Percentiles rank a stretch among this genome's conserved stretches.
Evolutionary conservation across 1,140 invertebrate species (phyloP).

Genomic region (Neodiprion lecontei): DNA sequence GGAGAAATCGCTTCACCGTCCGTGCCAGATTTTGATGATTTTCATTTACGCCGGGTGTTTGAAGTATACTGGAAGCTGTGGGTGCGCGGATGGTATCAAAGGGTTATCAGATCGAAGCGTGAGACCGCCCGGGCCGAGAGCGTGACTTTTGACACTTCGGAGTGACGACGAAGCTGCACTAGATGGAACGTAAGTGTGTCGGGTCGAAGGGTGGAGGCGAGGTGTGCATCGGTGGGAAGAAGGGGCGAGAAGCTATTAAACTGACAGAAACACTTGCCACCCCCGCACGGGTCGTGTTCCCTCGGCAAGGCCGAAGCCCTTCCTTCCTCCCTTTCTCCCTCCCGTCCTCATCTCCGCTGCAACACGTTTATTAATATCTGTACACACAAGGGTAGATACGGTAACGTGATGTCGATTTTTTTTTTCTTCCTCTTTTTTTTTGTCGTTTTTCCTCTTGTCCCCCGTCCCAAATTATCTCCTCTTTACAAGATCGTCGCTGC

Average conservation of each 20-base stretch:
- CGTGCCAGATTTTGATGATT: too few relatives aligned
- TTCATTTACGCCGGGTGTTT: not conserved
- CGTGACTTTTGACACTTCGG: conserved; percentile 57
- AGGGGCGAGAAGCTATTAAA: conserved; percentile 61
- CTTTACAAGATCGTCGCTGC: conserved; percentile 29
- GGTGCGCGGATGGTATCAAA: conserved; percentile 45
- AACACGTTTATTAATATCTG: conserved; percentile 59
- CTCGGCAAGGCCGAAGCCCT: conserved; percentile 41
- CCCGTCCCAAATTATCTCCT: conserved; percentile 55
- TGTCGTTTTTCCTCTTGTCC: conserved; percentile 26
- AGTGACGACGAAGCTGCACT: conserved; percentile 54
- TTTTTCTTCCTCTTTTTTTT: too few relatives aligned
- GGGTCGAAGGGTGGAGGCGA: conserved; percentile 16
- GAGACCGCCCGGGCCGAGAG: conserved; percentile 36
- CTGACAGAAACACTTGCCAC: conserved; percentile 65
- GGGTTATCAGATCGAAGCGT: conserved; percentile 54
- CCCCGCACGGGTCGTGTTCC: conserved; percentile 42
- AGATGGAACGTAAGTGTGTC: conserved; percentile 48
- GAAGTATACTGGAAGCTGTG: not conserved
- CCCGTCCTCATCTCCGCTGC: conserved; percentile 24
- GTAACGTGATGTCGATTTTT: too few relatives aligned
- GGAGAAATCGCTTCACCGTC: too few relatives aligned
- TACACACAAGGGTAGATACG: conserved; percentile 32
- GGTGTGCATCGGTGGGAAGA: conserved; percentile 25
- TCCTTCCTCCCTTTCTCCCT: conserved; percentile 16